phyloP scores from a whole-genome alignment of 2,113 vertebrate genomes.

The Muscicapa adusta region DNA sequence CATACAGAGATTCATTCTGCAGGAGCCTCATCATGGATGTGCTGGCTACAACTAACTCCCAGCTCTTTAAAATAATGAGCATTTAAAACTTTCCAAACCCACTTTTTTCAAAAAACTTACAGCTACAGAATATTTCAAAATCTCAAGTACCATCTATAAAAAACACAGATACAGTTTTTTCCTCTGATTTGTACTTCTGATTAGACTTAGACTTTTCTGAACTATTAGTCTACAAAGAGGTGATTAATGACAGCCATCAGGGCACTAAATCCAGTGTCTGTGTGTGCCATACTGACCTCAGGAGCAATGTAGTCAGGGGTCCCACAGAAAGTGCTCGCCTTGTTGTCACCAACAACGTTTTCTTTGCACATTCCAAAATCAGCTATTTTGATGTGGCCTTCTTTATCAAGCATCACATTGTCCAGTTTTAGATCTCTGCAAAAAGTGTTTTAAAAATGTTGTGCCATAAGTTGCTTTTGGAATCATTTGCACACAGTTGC shows the following conservation, averaged over 20 bases:
- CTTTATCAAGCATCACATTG: conserved; percentile 92
- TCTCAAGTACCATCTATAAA: background rate
- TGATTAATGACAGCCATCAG: background rate
- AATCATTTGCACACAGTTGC: background rate
- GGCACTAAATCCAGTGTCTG: background rate
- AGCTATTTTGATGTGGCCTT: conserved; percentile 95
- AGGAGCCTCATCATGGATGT: rapidly evolving
- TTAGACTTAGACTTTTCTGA: background rate
- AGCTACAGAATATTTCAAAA: background rate
- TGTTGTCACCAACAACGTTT: conserved; percentile 85
- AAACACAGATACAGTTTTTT: background rate
- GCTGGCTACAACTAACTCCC: background rate
- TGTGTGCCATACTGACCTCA: conserved; percentile 63
- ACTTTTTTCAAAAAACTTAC: background rate
- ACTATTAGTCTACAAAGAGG: background rate
- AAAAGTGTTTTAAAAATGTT: background rate
- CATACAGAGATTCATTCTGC: background rate
- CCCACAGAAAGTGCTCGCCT: conserved; percentile 94
- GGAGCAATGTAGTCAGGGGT: conserved; percentile 97
- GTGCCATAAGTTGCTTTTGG: background rate
- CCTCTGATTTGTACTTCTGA: background rate
- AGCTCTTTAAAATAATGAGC: background rate
- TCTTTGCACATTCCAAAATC: conserved; percentile 99
- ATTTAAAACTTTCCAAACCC: background rate
- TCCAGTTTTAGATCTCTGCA: conserved; percentile 95